A percentile compares a stretch with the other conserved stretches of the same genome.
These are phyloP conservation scores for Protobothrops mucrosquamatus DNA, from an alignment of 2,113 vertebrate genomes.

Conservation along the genomic window DNA sequence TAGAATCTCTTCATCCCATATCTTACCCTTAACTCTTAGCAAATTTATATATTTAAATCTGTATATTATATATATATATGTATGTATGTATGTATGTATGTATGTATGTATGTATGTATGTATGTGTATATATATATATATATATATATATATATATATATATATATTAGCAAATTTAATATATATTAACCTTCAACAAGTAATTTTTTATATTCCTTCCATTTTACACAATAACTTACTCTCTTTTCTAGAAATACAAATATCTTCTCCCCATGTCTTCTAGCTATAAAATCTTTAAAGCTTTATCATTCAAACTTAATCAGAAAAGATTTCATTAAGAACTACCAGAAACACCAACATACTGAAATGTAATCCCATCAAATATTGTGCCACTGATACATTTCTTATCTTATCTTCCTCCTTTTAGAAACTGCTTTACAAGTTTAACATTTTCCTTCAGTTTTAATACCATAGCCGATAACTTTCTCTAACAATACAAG, in stretches of 20 bases:
- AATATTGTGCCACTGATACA: neutral
- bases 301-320: neutral
- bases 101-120: too few species aligned
- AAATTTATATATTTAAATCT: neutral
- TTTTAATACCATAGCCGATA: neutral
- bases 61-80: neutral
- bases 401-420: neutral
- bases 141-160: too few species aligned
- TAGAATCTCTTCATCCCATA: neutral
- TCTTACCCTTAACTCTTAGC: neutral
- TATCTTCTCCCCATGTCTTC: neutral
- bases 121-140: too few species aligned
- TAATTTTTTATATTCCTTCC: neutral
- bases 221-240: neutral
- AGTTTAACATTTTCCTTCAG: neutral
- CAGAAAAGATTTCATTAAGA: neutral
- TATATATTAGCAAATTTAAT: neutral
- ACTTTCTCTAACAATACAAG: neutral
- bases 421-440: neutral
- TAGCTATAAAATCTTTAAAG: neutral
- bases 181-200: neutral
- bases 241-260: neutral
- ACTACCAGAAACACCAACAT: neutral
- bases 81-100: too few species aligned
- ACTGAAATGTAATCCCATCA: neutral